Percentiles rank a stretch among this genome's conserved stretches.
These are phyloP conservation scores for Melanostoma mellinum DNA, from an alignment of 2,888 invertebrate species.

Conservation along the genomic window DNA sequence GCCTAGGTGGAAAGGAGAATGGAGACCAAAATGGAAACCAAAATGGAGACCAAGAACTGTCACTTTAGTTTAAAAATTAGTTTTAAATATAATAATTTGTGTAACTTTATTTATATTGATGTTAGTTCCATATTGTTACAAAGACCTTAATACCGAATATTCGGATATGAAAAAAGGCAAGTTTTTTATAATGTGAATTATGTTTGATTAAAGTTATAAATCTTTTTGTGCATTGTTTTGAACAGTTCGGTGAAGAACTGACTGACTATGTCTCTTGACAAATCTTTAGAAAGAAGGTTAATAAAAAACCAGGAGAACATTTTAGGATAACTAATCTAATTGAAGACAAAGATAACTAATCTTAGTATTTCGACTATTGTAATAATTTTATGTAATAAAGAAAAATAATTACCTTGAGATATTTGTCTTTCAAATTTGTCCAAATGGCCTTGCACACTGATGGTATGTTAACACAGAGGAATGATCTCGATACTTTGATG, in stretches of 20 bases:
- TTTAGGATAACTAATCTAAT: too few species aligned
- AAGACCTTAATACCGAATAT: too few species aligned
- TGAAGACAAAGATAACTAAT: too few species aligned
- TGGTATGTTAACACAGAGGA: constrained; percentile 53
- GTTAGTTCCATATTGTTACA: neutral
- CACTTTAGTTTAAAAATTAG: too few species aligned
- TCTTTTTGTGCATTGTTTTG: too few species aligned
- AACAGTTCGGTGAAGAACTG: too few species aligned
- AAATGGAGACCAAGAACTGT: neutral
- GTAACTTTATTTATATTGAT: neutral
- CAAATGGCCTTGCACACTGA: constrained; percentile 45
- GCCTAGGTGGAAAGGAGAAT: neutral
- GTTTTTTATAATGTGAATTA: too few species aligned
- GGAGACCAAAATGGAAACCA: neutral
- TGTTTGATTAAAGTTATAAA: too few species aligned
- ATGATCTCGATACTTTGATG: constrained; percentile 52
- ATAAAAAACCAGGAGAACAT: too few species aligned
- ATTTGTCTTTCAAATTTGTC: constrained; percentile 57
- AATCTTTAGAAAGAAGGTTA: too few species aligned
- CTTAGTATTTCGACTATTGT: neutral
- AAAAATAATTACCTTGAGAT: constrained; percentile 53
- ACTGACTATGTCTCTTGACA: too few species aligned
- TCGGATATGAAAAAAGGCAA: too few species aligned
- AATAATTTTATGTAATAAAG: constrained; percentile 38
- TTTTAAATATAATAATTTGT: neutral